Evolutionary conservation across 2,888 invertebrate species (phyloP), one percentile per base, ranked within the genome.

Genomic region (Toxonevra muliebris): DNA sequence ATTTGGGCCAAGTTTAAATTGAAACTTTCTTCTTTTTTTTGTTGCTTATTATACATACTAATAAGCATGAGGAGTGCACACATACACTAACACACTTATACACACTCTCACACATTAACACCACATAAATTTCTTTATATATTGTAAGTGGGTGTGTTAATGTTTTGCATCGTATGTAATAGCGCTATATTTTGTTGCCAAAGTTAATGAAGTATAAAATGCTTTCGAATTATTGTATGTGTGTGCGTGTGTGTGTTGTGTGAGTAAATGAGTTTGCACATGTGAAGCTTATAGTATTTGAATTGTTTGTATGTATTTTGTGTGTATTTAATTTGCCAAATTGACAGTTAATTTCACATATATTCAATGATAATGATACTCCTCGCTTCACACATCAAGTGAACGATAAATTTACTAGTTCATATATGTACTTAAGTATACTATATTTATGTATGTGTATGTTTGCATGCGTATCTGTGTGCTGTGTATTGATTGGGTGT

Each of bases 311-410:
- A 2, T 30, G 30, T 30, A 54, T 54, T 15, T 48, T 15, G 48
- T 48, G 13, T 48, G 15, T 48, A 45, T 66, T 58, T 19, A 57
- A 66, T 57, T 61, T 61, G 11, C 52, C 58, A 67, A 63, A 67
- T 59, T 67, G 58, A 59, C 62, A 67, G 45, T 15, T 61, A 55
- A 19, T 59, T 58, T 57, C 13, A 55, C 42, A 20, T 59, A 30
- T 30, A 40, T 61, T 61, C 52, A 53, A 19, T 40, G 30, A 53
- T 54, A 61, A 61, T 61, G 60, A 48, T 43, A 40, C 17, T 59
- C 20, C 17, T 59, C 20, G n/a, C 54, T 59, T 65, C 30, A 59
- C 59, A 59, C 42, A 59, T 40, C n/a, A n/a, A n/a, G 42, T 41
- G 58, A 42, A 58, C 42, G 8, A 41, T 15, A 20, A 30, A 30